Evolutionary conservation across 2,888 invertebrate species (phyloP).

Genomic region (Tolmerus cingulatus): DNA sequence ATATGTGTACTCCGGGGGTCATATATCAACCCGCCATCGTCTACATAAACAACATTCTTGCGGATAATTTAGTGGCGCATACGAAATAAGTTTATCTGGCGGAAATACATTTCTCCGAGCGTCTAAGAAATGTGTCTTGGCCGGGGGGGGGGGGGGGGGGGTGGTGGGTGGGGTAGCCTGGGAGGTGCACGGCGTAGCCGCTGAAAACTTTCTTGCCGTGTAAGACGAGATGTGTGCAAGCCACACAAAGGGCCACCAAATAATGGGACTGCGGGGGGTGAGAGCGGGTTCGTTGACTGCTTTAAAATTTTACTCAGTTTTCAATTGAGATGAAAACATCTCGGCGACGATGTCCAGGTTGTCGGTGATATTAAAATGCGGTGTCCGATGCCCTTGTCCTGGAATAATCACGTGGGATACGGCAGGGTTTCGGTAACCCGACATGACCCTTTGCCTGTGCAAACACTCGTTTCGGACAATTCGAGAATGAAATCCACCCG

Average conservation of each 20-base stretch:
- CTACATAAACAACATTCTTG: conserved; percentile 55
- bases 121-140: neutral
- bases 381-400: neutral
- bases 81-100: conserved; percentile 55
- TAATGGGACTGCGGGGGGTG: neutral
- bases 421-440: neutral
- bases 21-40: conserved; percentile 48
- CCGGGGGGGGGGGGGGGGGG: neutral
- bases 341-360: neutral
- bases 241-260: neutral
- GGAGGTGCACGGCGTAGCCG: neutral
- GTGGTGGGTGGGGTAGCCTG: neutral
- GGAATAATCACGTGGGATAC: conserved; percentile 33
- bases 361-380: neutral
- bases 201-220: neutral
- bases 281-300: neutral
- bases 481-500: conserved; percentile 40
- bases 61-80: conserved; percentile 55
- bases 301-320: neutral
- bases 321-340: conserved; percentile 24
- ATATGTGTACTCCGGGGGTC: conserved; percentile 36
- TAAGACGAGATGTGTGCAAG: neutral
- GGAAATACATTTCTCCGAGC: conserved; percentile 51
- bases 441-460: conserved; percentile 21
- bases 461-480: conserved; percentile 34